Conservation (phyloP, 2,113 vertebrate species). For the Chrysochloris asiatica region DNA sequence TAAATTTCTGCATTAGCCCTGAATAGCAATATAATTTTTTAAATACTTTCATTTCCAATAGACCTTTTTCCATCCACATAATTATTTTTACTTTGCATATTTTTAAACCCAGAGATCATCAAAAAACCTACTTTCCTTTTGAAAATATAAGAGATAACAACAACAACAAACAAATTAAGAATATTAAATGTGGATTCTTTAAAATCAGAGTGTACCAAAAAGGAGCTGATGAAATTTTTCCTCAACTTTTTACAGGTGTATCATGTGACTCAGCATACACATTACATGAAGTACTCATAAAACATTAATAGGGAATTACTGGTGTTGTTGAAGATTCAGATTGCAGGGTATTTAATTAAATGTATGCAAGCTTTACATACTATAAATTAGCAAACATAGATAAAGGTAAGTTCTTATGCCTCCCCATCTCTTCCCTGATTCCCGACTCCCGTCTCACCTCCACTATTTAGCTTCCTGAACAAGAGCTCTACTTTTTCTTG, state of each 20-base stretch:
- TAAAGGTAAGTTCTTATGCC: not conserved
- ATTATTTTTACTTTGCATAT: not conserved
- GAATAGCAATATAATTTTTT: not conserved
- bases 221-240: not conserved
- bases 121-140: not conserved
- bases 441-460: conserved; percentile 78
- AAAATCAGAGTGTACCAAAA: not conserved
- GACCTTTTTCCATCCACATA: not conserved
- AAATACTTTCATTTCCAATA: conserved; percentile 3
- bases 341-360: not conserved
- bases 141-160: not conserved
- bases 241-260: not conserved
- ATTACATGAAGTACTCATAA: not conserved
- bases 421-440: accelerated
- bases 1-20: not conserved
- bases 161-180: not conserved
- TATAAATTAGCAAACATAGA: not conserved
- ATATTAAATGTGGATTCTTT: not conserved
- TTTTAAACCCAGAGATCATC: not conserved
- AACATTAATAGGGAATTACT: not conserved
- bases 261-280: not conserved
- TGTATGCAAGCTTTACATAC: not conserved
- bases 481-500: conserved; percentile 87
- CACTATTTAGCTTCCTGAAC: conserved; percentile 84
- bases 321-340: too few species aligned